Conservation (phyloP, 2,888 invertebrate genomes). For the Orthosia cruda region DNA sequence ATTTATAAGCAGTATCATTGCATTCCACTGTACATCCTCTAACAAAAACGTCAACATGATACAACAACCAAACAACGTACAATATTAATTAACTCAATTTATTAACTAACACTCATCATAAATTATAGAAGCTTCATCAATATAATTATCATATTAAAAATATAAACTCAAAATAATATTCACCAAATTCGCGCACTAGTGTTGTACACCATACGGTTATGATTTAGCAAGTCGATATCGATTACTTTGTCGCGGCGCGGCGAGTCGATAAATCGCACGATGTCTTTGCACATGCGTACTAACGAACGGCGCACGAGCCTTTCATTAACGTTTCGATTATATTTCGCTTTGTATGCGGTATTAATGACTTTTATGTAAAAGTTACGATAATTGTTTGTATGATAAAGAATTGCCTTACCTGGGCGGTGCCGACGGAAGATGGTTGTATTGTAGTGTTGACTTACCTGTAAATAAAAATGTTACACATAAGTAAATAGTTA, state of each 20-base stretch:
- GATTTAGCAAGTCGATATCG: slow-evolving; percentile 83
- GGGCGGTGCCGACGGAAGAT: slow-evolving; percentile 4
- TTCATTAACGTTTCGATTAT: slow-evolving; percentile 85
- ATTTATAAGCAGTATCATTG: background rate
- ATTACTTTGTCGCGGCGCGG: slow-evolving; percentile 79
- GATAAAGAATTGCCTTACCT: slow-evolving; percentile 63
- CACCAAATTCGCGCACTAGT: slow-evolving; percentile 46
- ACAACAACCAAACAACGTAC: slow-evolving; percentile 12
- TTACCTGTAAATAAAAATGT: slow-evolving; percentile 58
- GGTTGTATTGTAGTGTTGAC: slow-evolving; percentile 13
- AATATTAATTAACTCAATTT: slow-evolving; percentile 44
- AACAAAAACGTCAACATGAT: slow-evolving; percentile 11
- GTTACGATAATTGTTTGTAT: slow-evolving; percentile 80
- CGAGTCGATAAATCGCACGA: slow-evolving; percentile 82
- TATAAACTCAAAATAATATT: slow-evolving; percentile 34
- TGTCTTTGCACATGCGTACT: slow-evolving; percentile 78
- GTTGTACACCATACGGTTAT: slow-evolving; percentile 67
- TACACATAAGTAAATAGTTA: slow-evolving; percentile 8
- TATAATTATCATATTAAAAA: slow-evolving; percentile 47
- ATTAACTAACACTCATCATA: slow-evolving; percentile 35
- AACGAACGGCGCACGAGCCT: slow-evolving; percentile 81
- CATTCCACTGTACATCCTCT: background rate
- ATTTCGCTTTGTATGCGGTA: slow-evolving; percentile 78
- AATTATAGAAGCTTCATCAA: slow-evolving; percentile 36
- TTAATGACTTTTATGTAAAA: slow-evolving; percentile 86